A percentile compares a stretch with the other conserved stretches of the same genome.
Evolutionary conservation across 2,888 invertebrate species (phyloP).

Genomic region (Periphyllus acericola): DNA sequence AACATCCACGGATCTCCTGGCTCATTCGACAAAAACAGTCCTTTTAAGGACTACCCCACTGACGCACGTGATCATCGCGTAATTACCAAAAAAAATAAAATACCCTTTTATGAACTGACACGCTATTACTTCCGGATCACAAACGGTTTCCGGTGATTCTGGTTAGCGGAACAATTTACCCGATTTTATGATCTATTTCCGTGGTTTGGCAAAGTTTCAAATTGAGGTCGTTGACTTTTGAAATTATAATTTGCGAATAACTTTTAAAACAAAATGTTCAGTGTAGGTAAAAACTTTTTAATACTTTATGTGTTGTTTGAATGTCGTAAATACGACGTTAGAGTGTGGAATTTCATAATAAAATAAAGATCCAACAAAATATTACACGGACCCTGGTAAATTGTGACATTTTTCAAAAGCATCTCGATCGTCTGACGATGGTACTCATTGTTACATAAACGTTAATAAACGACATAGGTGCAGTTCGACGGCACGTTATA

Average conservation of each 20-base stretch:
- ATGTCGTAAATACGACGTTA: constrained; percentile 15
- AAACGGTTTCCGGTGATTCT: neutral
- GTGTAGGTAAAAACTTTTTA: constrained; percentile 34
- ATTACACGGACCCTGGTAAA: neutral
- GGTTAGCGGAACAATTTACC: neutral
- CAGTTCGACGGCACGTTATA: too few species aligned
- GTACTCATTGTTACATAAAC: too few species aligned
- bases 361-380: neutral
- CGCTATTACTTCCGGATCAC: too few species aligned
- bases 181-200: constrained; percentile 9
- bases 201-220: neutral
- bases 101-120: too few species aligned
- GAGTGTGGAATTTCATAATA: neutral
- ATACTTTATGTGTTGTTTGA: constrained; percentile 27
- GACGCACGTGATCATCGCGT: too few species aligned
- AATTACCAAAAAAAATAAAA: too few species aligned
- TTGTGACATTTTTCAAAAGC: too few species aligned
- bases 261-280: constrained; percentile 39
- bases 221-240: constrained; percentile 53
- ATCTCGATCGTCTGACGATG: too few species aligned
- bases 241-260: constrained; percentile 43
- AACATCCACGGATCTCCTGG: too few species aligned
- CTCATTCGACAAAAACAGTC: too few species aligned
- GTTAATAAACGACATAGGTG: too few species aligned
- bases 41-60: too few species aligned